Base-by-base conservation (phyloP, 2,888 invertebrate genomes). In the Heliconius aoede region DNA sequence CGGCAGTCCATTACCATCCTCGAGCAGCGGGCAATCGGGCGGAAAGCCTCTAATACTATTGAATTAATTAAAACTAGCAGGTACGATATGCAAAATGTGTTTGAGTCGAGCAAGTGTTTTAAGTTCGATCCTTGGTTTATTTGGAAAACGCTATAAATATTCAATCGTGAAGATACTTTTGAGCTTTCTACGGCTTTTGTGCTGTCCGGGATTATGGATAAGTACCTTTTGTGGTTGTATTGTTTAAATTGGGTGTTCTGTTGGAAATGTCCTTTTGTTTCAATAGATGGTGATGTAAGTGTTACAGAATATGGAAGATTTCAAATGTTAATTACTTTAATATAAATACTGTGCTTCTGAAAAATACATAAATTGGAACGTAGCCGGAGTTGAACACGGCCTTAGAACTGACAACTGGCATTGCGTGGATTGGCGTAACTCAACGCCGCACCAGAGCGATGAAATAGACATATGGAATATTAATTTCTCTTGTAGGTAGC, bases 11-110 rank as follows among this genome's bases (percentile, higher is more conserved):
- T 77, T 79, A 79, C 46, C 64, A 60, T 64, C 32, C 51, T n/a
- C n/a, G 55, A 62, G 26, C 74, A 72, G 21, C 69, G 74, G 51
- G 71, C 82, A 83, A 83, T 85, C 79, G 81, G 72, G 83, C 83
- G 84, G 82, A 83, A 84, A 84, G 83, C 84, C 79, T 73, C 81
- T 85, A 84, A 83, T 83, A 79, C 82, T 75, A 77, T 81, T 82
- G 82, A 85, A 85, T 86, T 87, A 83, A 87, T 87, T 86, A 84
- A 85, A 84, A 85, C 84, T 83, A 83, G 76, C 78, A 76, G 78
- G 80, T 76, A 80, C 78, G 73, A 81, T 82, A 83, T 79, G 79
- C 69, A 77, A 79, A 80, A 79, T 58, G 81, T 83, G 83, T 83
- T 84, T 83, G 84, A 84, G 84, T 83, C 79, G 69, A 69, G 26